phyloP scores from a whole-genome alignment of 2,113 vertebrate species.

The Dasypus novemcinctus region DNA sequence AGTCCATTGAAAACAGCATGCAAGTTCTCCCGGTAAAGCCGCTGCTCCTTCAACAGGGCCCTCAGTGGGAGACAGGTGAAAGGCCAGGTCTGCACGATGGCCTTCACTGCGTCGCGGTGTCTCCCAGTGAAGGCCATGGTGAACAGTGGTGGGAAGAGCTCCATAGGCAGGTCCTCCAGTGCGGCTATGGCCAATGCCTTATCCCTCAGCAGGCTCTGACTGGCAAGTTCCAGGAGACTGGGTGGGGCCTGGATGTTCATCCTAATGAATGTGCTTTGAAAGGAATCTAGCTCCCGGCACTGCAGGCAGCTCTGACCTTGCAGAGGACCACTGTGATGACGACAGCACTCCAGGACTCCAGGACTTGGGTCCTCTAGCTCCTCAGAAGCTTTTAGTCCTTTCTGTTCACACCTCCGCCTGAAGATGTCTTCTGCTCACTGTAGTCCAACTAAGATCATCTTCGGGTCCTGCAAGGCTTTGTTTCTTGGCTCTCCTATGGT shows the following conservation, averaged over 20 bases:
- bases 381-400: neutral
- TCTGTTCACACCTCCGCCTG: neutral
- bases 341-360: neutral
- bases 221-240: constrained; percentile 30
- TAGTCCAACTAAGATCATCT: neutral
- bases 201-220: constrained; percentile 23
- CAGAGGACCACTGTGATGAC: neutral
- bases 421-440: neutral
- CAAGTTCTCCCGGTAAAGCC: neutral
- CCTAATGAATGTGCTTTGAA: neutral
- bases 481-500: neutral
- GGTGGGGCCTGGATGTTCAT: neutral
- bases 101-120: neutral
- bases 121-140: neutral
- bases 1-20: neutral
- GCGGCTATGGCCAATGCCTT: neutral
- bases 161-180: constrained; percentile 14
- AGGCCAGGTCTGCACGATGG: neutral
- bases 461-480: neutral
- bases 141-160: neutral
- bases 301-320: neutral
- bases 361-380: too few relatives aligned
- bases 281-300: fast-evolving
- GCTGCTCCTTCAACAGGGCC: constrained; percentile 2
- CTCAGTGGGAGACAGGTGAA: constrained; percentile 37